These are phyloP conservation scores for Antitype chi DNA, from an alignment of 2,888 invertebrate genomes.

Conservation along the genomic window DNA sequence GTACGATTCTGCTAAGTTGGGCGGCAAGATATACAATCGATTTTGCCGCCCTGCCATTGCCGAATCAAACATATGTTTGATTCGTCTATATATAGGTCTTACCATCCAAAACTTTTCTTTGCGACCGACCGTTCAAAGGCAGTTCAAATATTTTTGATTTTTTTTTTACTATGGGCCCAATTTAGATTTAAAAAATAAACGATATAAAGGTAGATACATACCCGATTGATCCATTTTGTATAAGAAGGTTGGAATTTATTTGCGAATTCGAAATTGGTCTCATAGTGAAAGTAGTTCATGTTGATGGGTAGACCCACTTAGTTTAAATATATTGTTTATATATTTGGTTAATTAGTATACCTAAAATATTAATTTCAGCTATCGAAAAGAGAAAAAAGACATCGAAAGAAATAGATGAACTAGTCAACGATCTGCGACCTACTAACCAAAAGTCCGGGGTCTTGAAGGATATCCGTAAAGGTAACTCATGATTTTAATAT, in stretches of 20 bases:
- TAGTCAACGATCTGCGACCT: constrained; percentile 34
- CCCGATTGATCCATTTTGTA: too few relatives aligned
- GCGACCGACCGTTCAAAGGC: neutral
- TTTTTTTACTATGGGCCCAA: too few relatives aligned
- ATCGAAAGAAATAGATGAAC: constrained; percentile 27
- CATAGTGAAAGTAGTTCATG: too few relatives aligned
- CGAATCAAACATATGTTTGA: too few relatives aligned
- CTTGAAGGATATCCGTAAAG: constrained; percentile 37
- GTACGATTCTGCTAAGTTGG: neutral
- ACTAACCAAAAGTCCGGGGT: constrained; percentile 39
- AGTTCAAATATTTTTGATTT: too few relatives aligned
- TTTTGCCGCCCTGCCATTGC: too few relatives aligned
- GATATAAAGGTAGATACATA: too few relatives aligned
- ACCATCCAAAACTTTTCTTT: neutral
- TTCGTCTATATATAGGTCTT: neutral
- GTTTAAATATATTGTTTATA: neutral
- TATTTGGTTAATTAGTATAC: neutral
- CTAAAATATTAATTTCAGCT: constrained; percentile 27
- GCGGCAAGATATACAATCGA: neutral
- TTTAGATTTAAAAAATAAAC: too few relatives aligned
- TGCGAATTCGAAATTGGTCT: too few relatives aligned
- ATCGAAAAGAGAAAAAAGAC: constrained; percentile 31
- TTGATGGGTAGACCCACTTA: too few relatives aligned
- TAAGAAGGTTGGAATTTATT: too few relatives aligned
- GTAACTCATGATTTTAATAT: constrained; percentile 15